These are phyloP conservation scores for Dipodomys stephensi DNA, from an alignment of 2,113 vertebrate genomes.

Conservation along the genomic window DNA sequence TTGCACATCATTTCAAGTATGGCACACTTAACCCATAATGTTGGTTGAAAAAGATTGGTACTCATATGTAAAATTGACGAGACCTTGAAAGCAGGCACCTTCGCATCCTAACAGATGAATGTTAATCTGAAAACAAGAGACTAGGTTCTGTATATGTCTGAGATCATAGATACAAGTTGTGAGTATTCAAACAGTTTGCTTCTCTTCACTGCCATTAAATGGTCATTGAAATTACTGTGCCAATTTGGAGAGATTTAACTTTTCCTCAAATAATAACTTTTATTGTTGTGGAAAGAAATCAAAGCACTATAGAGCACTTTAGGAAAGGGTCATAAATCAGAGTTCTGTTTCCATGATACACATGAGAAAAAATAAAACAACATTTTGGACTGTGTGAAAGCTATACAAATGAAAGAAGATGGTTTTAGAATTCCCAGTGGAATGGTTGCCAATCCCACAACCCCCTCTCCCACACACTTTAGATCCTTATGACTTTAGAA, in stretches of 20 bases:
- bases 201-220: slow-evolving; percentile 26
- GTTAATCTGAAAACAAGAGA: slow-evolving; percentile 20
- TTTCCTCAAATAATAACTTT: slow-evolving; percentile 46
- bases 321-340: slow-evolving; percentile 51
- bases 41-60: slow-evolving; percentile 3
- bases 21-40: too few species aligned
- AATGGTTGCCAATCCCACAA: neutral
- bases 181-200: slow-evolving; percentile 52
- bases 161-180: neutral
- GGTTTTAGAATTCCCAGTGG: neutral
- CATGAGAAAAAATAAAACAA: slow-evolving; percentile 14
- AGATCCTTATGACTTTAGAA: slow-evolving; percentile 23
- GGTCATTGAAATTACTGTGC: slow-evolving; percentile 28
- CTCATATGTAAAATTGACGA: slow-evolving; percentile 41
- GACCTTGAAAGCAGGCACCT: slow-evolving; percentile 23
- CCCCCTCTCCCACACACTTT: neutral
- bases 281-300: slow-evolving; percentile 60
- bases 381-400: neutral
- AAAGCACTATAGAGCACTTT: slow-evolving; percentile 39
- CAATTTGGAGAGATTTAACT: slow-evolving; percentile 64
- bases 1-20: neutral
- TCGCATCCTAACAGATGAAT: slow-evolving; percentile 32
- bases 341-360: slow-evolving; percentile 15
- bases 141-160: slow-evolving; percentile 37
- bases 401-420: neutral